phyloP scores from a whole-genome alignment of 2,797 vertebrate species.

The Pseudocheirus occidentalis region DNA sequence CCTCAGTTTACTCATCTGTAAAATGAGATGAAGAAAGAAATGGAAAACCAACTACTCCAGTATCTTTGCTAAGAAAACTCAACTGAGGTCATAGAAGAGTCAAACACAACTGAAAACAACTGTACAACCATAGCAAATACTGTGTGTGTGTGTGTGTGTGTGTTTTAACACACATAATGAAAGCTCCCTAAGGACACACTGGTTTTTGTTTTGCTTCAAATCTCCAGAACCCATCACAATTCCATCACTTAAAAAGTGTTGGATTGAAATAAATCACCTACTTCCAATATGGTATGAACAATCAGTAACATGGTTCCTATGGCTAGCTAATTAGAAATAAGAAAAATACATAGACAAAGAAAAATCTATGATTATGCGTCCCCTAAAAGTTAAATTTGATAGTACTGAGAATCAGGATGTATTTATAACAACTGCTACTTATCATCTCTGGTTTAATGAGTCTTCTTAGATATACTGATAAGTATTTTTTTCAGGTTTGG shows the following conservation, averaged over 20 bases:
- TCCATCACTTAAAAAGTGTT: neutral
- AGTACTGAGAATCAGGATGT: neutral
- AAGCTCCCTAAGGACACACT: neutral
- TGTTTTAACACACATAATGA: too few relatives aligned
- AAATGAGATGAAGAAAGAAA: neutral
- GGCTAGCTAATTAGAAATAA: neutral
- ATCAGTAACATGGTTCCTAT: neutral
- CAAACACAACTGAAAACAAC: neutral
- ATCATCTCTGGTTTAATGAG: conserved; percentile 7
- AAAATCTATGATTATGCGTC: neutral
- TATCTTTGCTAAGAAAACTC: neutral
- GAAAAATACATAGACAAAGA: neutral
- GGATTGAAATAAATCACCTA: neutral
- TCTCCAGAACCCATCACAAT: neutral
- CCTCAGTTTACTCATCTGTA: neutral
- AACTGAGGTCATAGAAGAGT: neutral
- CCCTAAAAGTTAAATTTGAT: neutral
- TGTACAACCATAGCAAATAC: too few relatives aligned
- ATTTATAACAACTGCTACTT: neutral
- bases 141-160: too few relatives aligned
- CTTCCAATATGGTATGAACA: neutral
- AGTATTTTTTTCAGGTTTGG: conserved; percentile 20
- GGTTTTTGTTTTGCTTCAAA: neutral
- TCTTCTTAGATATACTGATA: neutral
- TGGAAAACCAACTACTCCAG: neutral